phyloP scores from a whole-genome alignment of 2,888 invertebrate genomes.

The Mimumesa dahlbomi region DNA sequence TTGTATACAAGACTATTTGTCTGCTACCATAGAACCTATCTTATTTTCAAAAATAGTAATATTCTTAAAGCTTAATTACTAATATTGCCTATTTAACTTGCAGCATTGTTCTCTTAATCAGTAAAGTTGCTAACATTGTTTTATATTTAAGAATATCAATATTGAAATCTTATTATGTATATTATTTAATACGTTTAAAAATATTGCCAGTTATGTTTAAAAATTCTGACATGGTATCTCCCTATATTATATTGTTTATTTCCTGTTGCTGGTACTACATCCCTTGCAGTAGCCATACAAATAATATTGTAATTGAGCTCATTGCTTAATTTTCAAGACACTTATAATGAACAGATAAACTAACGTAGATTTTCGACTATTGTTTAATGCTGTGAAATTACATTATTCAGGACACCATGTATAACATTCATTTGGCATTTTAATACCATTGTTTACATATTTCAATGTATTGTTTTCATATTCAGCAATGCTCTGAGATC shows the following conservation, averaged over 20 bases:
- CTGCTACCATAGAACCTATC: constrained; percentile 21
- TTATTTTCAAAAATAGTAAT: constrained; percentile 6
- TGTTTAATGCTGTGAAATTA: too few species aligned
- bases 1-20: constrained; percentile 23
- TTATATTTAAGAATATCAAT: constrained; percentile 9
- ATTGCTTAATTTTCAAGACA: constrained; percentile 14
- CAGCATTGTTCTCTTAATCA: constrained; percentile 1
- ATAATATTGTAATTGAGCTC: constrained; percentile 1
- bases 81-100: background rate
- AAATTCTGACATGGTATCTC: too few species aligned
- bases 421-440: constrained; percentile 42
- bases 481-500: constrained; percentile 13
- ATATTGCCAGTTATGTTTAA: too few species aligned
- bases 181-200: too few species aligned
- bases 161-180: constrained; percentile 1
- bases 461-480: constrained; percentile 8
- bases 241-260: too few species aligned
- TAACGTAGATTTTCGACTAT: constrained; percentile 3
- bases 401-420: constrained; percentile 29
- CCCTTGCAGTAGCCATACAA: too few species aligned
- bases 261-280: too few species aligned
- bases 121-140: constrained; percentile 16
- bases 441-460: constrained; percentile 17
- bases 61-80: constrained; percentile 1
- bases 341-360: constrained; percentile 8